Conservation (phyloP, 2,113 vertebrate genomes). For the Aphyosemion australe region DNA sequence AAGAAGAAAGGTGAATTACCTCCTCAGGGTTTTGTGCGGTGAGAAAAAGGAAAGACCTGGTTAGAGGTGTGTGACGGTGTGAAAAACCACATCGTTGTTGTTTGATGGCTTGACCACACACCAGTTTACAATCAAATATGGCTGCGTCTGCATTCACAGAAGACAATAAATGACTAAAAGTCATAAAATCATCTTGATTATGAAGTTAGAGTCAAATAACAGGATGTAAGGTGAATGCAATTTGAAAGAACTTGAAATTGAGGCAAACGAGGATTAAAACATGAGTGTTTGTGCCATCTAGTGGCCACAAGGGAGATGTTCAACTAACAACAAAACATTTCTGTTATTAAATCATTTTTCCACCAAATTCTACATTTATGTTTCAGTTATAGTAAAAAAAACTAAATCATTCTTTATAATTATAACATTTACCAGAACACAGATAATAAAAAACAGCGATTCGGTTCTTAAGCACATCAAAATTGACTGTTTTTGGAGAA, state of each 20-base stretch:
- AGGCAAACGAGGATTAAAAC: constrained; percentile 13
- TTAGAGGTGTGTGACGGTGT: constrained; percentile 41
- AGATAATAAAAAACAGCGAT: no score
- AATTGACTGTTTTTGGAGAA: no score
- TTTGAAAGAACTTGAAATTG: background rate
- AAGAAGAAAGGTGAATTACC: constrained; percentile 56
- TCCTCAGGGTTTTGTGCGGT: constrained; percentile 34
- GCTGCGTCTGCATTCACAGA: constrained; percentile 29
- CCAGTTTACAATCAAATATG: background rate
- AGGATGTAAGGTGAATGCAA: background rate
- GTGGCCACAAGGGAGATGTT: constrained; percentile 41
- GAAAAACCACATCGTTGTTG: constrained; percentile 62
- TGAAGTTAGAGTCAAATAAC: constrained; percentile 15
- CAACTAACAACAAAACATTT: background rate
- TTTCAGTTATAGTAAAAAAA: background rate
- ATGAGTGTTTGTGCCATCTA: constrained; percentile 56
- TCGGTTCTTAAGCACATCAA: no score
- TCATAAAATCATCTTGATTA: constrained; percentile 5
- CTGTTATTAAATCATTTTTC: no score
- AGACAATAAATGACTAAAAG: constrained; percentile 2
- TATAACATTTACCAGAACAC: no score
- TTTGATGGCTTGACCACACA: constrained; percentile 61
- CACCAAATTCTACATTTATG: no score
- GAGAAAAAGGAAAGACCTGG: constrained; percentile 63
- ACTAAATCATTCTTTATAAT: no score